Evolutionary conservation across 1,140 invertebrate species (phyloP).

Genomic region (Rhynchophorus ferrugineus): DNA sequence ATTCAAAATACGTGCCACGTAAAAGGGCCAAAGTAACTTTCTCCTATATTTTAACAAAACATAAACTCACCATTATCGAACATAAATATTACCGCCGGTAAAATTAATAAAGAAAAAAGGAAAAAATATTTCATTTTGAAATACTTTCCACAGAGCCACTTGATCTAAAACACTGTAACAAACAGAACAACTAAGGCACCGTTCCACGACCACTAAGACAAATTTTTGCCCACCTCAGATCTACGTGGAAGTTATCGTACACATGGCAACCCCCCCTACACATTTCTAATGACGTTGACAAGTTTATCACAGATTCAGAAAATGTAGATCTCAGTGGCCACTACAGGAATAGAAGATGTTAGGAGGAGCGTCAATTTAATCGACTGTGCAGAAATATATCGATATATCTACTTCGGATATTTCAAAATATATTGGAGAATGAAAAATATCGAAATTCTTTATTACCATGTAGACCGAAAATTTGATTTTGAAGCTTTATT

Average conservation of each 20-base stretch:
- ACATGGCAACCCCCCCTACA: constrained; percentile 11
- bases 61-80: constrained; percentile 48
- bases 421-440: too few species aligned
- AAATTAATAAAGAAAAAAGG: constrained; percentile 47
- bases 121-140: constrained; percentile 54
- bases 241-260: not conserved
- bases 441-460: too few species aligned
- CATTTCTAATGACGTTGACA: too few species aligned
- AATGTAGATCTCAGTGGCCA: too few species aligned
- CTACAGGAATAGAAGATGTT: too few species aligned
- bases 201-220: not conserved
- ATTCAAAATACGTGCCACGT: constrained; percentile 24
- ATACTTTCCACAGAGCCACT: too few species aligned
- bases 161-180: not conserved
- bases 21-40: constrained; percentile 17
- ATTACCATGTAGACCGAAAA: too few species aligned
- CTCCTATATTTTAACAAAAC: constrained; percentile 6
- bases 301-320: too few species aligned
- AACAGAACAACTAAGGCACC: not conserved
- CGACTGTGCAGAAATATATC: too few species aligned
- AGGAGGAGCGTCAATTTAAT: too few species aligned
- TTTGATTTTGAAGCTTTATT: too few species aligned
- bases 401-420: too few species aligned
- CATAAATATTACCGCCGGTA: constrained; percentile 51
- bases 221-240: not conserved